phyloP scores from a whole-genome alignment of 1,140 invertebrate species.

The Stenopsyche tienmushanensis region DNA sequence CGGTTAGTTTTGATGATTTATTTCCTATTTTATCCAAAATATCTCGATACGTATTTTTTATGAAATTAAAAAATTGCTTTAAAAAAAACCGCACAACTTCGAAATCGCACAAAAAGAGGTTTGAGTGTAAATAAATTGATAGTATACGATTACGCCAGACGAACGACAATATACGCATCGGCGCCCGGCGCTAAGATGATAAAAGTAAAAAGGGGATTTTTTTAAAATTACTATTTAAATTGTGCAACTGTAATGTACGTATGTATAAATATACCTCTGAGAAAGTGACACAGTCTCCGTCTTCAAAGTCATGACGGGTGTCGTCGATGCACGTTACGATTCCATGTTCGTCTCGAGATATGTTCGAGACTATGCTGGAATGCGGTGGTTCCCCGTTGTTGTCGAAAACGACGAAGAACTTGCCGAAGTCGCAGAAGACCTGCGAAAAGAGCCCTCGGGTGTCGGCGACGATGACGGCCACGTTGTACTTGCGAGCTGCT shows the following conservation, averaged over 20 bases:
- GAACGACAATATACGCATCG: no score
- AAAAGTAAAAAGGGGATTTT: no score
- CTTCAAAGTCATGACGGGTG: slow-evolving; percentile 85
- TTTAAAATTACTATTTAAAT: background rate
- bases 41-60: no score
- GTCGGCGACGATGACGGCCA: slow-evolving; percentile 87
- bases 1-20: no score
- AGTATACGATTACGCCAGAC: no score
- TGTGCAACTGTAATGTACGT: background rate
- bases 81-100: no score
- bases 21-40: no score
- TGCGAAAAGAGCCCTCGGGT: slow-evolving; percentile 90
- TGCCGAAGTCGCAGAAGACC: slow-evolving; percentile 96
- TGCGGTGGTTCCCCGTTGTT: slow-evolving; percentile 87
- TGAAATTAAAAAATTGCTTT: no score
- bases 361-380: slow-evolving; percentile 82
- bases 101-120: no score
- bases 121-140: no score
- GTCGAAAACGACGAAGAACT: slow-evolving; percentile 83
- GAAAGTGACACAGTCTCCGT: slow-evolving; percentile 95
- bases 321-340: slow-evolving; percentile 91
- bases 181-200: no score
- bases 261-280: slow-evolving; percentile 58
- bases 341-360: slow-evolving; percentile 78
- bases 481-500: slow-evolving; percentile 77